A percentile compares a stretch with the other conserved stretches of the same genome.
phyloP scores from a whole-genome alignment of 37 sponge, comb jelly and placozoan genomes.

The Lycopodina hypogea region DNA sequence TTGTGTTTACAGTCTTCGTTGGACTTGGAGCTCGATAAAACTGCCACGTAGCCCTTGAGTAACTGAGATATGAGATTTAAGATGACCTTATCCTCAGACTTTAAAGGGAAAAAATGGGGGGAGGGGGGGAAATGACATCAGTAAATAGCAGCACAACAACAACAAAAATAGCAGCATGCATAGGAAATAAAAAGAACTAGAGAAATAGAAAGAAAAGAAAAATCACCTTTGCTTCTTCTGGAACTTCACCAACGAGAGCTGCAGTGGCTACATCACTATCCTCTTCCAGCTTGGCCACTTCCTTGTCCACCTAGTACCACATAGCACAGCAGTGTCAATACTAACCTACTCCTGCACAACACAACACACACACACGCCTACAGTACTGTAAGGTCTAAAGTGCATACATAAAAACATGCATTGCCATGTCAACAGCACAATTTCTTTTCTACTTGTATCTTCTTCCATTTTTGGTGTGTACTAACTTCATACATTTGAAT shows the following conservation, averaged over 20 bases:
- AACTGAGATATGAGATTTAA: slow-evolving; percentile 46
- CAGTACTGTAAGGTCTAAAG: too few species aligned
- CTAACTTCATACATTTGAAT: too few species aligned
- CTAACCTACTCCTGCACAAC: too few species aligned
- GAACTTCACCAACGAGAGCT: slow-evolving; percentile 52
- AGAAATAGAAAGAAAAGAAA: not conserved
- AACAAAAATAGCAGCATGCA: not conserved
- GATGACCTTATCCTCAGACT: slow-evolving; percentile 67
- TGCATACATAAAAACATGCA: too few species aligned
- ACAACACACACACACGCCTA: too few species aligned
- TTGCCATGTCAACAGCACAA: too few species aligned
- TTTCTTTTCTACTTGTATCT: too few species aligned
- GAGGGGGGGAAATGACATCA: not conserved
- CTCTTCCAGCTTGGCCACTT: slow-evolving; percentile 40
- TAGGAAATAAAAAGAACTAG: not conserved
- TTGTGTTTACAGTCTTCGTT: slow-evolving; percentile 44
- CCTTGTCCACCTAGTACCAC: slow-evolving; percentile 29
- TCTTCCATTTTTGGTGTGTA: too few species aligned
- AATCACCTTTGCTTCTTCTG: slow-evolving; percentile 49
- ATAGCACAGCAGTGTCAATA: not conserved
- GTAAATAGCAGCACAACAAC: not conserved
- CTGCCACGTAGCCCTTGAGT: slow-evolving; percentile 59
- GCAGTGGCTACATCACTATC: slow-evolving; percentile 17
- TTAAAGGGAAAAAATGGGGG: slow-evolving; percentile 4
- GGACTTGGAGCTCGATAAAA: slow-evolving; percentile 30